Evolutionary conservation across 37 sponge, comb jelly and placozoan species (phyloP).

Genomic region (Bolinopsis microptera): DNA sequence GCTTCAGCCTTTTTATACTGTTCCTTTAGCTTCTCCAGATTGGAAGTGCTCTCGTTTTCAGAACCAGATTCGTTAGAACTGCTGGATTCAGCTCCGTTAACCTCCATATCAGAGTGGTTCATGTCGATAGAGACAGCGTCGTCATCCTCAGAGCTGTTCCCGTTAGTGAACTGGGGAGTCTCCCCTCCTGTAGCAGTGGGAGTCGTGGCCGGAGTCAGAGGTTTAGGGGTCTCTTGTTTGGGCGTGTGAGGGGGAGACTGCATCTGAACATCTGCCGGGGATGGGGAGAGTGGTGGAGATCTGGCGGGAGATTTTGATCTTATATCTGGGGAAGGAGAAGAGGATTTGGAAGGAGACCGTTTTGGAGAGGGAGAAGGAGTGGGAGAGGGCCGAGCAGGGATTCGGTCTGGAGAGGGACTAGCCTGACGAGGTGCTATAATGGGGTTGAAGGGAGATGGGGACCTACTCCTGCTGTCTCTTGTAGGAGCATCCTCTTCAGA

Average conservation of each 20-base stretch:
- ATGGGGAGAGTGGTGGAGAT: not conserved
- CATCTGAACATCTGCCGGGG: not conserved
- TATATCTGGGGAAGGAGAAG: not conserved
- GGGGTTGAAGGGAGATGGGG: not conserved
- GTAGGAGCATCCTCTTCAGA: not conserved
- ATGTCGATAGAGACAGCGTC: constrained; percentile 38
- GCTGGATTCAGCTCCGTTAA: not conserved
- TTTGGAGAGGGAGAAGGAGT: not conserved
- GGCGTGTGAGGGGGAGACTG: not conserved
- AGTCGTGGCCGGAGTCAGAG: not conserved
- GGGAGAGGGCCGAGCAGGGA: not conserved
- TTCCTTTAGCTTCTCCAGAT: constrained; percentile 3
- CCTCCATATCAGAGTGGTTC: constrained; percentile 20
- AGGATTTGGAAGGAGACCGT: not conserved
- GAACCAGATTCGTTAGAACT: not conserved
- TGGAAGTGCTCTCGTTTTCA: not conserved
- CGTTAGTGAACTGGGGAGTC: constrained; percentile 58
- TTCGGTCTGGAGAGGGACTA: constrained; percentile 41
- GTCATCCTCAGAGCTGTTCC: not conserved
- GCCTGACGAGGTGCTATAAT: constrained; percentile 2
- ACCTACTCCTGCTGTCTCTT: not conserved
- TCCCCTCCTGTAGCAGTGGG: constrained; percentile 49
- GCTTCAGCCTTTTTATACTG: not conserved
- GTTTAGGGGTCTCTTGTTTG: not conserved
- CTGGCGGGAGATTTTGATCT: not conserved